Conservation (phyloP, 2,797 vertebrate species). For the Lepilemur septentrionalis region DNA sequence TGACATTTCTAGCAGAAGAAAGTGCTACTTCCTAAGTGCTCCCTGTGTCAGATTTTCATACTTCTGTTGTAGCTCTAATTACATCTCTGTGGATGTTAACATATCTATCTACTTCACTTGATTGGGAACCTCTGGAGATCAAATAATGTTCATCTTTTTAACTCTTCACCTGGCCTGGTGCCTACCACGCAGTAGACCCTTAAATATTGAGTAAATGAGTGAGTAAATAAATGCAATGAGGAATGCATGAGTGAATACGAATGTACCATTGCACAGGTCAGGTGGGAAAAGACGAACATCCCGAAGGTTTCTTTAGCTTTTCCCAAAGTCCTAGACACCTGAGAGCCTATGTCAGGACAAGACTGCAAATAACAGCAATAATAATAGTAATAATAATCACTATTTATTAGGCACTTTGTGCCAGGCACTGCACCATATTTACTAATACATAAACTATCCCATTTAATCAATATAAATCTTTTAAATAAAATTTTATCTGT, state of each 20-base stretch:
- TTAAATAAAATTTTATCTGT: neutral
- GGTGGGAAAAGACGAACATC: neutral
- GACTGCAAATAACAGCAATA: neutral
- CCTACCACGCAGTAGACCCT: neutral
- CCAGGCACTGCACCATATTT: neutral
- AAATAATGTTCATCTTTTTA: neutral
- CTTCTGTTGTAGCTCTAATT: neutral
- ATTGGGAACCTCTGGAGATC: neutral
- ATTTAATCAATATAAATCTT: neutral
- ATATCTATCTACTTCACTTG: neutral
- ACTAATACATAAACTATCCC: neutral
- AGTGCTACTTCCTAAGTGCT: neutral
- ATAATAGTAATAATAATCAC: neutral
- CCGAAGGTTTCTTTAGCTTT: constrained; percentile 10
- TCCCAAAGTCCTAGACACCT: neutral
- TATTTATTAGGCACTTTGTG: neutral
- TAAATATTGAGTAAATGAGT: constrained; percentile 13
- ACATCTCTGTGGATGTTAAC: neutral
- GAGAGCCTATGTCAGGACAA: neutral
- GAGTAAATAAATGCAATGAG: neutral
- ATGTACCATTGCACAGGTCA: neutral
- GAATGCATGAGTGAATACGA: neutral
- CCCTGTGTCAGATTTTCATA: neutral
- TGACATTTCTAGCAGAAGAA: constrained; percentile 31
- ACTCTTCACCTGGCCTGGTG: neutral